Evolutionary conservation across 2,888 invertebrate genomes (phyloP).

Genomic region (Entomobrya multifasciata): DNA sequence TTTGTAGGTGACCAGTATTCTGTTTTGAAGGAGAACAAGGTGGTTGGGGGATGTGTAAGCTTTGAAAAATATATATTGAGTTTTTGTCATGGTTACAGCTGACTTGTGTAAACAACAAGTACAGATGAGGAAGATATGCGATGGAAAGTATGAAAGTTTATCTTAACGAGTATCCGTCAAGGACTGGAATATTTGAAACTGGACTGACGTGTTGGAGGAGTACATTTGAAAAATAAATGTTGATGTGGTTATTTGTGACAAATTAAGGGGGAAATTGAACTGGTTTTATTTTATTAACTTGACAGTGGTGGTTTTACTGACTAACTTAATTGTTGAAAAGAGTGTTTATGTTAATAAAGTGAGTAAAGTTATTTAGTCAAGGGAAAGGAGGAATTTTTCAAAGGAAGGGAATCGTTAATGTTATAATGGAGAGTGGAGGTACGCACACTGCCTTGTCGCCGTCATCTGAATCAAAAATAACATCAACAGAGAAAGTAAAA

Average conservation of each 20-base stretch:
- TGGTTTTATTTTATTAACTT: background rate
- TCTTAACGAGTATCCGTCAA: background rate
- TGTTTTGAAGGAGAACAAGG: background rate
- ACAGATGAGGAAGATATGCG: background rate
- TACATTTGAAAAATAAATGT: too few relatives aligned
- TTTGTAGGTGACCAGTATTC: background rate
- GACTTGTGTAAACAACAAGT: background rate
- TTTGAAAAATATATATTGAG: background rate
- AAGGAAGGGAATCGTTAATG: background rate
- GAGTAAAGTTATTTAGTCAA: background rate
- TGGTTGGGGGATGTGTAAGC: background rate
- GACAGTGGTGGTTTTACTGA: background rate
- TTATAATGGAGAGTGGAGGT: conserved; percentile 19
- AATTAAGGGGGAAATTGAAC: background rate
- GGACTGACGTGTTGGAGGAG: too few relatives aligned
- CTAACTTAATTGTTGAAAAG: too few relatives aligned
- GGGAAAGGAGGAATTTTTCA: background rate
- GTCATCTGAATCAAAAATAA: background rate
- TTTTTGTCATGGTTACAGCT: background rate
- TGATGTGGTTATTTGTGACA: too few relatives aligned
- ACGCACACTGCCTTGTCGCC: background rate
- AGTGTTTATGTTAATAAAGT: background rate
- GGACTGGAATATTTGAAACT: background rate
- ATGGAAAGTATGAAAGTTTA: background rate
- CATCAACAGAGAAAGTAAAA: background rate